phyloP scores from a whole-genome alignment of 2,797 vertebrate species.

The Heteromormyrus szaboi region DNA sequence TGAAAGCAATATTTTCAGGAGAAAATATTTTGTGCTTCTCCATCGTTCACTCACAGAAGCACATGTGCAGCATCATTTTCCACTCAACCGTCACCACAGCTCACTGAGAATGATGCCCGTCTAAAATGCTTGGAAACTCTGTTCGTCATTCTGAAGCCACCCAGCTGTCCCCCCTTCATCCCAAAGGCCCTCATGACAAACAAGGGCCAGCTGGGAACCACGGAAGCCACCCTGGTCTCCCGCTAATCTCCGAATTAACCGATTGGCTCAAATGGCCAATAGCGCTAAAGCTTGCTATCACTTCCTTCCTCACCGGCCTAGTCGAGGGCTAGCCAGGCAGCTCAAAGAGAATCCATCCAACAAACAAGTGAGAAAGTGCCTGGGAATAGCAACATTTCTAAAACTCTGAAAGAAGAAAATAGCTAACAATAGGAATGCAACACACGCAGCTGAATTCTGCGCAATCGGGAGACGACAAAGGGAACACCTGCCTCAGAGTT shows the following conservation, averaged over 20 bases:
- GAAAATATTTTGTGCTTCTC: background rate
- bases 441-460: background rate
- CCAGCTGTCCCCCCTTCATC: background rate
- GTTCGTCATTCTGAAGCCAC: background rate
- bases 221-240: background rate
- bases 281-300: background rate
- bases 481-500: conserved; percentile 2
- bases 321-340: background rate
- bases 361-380: background rate
- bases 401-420: background rate
- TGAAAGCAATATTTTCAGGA: background rate
- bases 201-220: background rate
- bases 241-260: background rate
- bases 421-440: background rate
- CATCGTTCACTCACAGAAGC: background rate
- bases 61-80: background rate
- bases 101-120: background rate
- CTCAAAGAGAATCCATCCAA: background rate
- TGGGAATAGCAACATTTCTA: background rate
- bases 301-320: background rate
- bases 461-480: conserved; percentile 9
- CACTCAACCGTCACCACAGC: background rate
- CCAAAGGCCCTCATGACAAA: background rate
- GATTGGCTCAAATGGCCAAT: background rate
- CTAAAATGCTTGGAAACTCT: background rate